Evolutionary conservation across 2,888 invertebrate genomes (phyloP), one percentile per base, ranked within the genome.

Genomic region (Noctua janthe): DNA sequence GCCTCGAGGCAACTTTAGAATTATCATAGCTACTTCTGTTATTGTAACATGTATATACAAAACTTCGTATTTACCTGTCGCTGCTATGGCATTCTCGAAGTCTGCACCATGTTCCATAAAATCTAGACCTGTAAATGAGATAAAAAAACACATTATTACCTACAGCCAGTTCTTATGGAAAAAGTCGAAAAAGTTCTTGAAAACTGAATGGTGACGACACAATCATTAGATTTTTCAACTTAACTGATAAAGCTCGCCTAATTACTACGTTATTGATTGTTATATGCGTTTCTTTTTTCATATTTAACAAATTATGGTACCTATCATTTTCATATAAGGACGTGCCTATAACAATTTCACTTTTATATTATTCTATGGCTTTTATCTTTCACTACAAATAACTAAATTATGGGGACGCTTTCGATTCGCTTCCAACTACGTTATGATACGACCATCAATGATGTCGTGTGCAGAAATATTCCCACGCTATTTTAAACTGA

Each of bases 101-200:
- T 98, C 98, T 92, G 98, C 98, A 88, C 98, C 98, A 97, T 98
- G 98, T 93, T 98, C 98, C 94, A 98, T 97, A 94, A 98, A 98
- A 95, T 98, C 98, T 96, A 98, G 97, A 96, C 98, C 98, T 98
- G 96, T 90, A 97, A 94, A 56, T 8, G 66, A 85, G 88, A 87
- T 82, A 90, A 77, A 54, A 43, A 81, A 80, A 35, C 13, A 69
- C 49, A 72, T 47, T 39, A 66, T 74, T 56, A 29, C 29, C 29
- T 29, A 76, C 1, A 59, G 39, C 6, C 54, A 56, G 7, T 66
- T 66, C 35, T 47, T 47, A 1, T 35, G 10, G n/a, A 73, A 62
- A 51, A 69, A 62, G 15, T 4, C 0, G 29, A 15, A 23, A 20
- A 54, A 49, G 13, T 29, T 64, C 17, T 54, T 15, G 39, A 5